Conservation (phyloP, 2,113 vertebrate species). For the Malurus elegans region DNA sequence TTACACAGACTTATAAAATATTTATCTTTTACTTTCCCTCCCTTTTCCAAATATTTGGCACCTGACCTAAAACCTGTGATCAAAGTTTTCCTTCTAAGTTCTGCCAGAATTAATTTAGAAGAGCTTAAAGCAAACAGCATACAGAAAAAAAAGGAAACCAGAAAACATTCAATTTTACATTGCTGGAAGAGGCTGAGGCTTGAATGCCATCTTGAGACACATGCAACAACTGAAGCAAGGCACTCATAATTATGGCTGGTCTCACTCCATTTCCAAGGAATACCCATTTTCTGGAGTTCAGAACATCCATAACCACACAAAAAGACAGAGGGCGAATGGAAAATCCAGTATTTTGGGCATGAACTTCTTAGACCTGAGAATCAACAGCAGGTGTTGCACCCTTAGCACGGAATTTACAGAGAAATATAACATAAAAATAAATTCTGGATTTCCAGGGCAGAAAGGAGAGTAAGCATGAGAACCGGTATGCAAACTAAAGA, state of each 20-base stretch:
- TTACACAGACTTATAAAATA: background rate
- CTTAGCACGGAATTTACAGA: background rate
- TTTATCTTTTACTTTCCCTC: background rate
- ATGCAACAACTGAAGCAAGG: background rate
- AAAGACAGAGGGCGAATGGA: background rate
- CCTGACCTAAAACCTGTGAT: background rate
- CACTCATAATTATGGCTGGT: accelerated
- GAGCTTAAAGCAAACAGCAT: background rate
- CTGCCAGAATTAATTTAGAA: background rate
- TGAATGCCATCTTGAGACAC: background rate
- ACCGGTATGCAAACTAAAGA: background rate
- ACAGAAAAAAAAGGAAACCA: background rate
- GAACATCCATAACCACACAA: background rate
- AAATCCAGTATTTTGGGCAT: background rate
- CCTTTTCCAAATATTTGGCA: background rate
- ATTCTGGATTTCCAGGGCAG: background rate
- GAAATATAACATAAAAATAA: background rate
- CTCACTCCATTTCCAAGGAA: background rate
- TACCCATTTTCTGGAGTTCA: background rate
- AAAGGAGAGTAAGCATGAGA: background rate
- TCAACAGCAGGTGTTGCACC: background rate
- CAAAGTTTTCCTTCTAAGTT: background rate
- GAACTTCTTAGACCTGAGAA: background rate
- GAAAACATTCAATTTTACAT: background rate
- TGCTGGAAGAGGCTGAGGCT: background rate